A percentile compares a stretch with the other conserved stretches of the same genome.
phyloP scores from a whole-genome alignment of 2,113 vertebrate species.

The Pao palembangensis region DNA sequence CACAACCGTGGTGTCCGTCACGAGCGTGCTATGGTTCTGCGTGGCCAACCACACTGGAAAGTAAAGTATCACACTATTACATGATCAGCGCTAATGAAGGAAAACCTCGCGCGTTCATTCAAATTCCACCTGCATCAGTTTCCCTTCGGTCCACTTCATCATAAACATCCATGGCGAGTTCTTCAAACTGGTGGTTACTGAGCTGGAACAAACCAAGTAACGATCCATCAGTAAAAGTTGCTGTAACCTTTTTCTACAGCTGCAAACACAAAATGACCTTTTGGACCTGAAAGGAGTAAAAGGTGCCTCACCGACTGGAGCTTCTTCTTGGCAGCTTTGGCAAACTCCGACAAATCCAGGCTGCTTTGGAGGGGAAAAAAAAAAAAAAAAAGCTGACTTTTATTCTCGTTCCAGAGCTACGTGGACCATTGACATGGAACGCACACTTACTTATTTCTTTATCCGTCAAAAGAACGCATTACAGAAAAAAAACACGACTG shows the following conservation, averaged over 20 bases:
- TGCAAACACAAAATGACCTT: neutral
- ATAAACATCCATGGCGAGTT: constrained; percentile 98
- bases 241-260: neutral
- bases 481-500: constrained; percentile 39
- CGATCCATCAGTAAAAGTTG: neutral
- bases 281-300: neutral
- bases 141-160: constrained; percentile 98
- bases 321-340: constrained; percentile 98
- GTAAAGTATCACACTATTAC: accelerated
- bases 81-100: neutral
- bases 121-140: constrained; percentile 87
- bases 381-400: neutral
- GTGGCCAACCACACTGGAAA: constrained; percentile 91
- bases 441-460: constrained; percentile 73
- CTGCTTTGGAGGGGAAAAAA: constrained; percentile 82
- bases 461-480: constrained; percentile 62
- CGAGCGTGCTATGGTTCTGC: constrained; percentile 95
- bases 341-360: constrained; percentile 94
- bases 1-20: constrained; percentile 94
- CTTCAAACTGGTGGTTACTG: constrained; percentile 98
- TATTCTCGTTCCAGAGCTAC: neutral
- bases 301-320: constrained; percentile 89
- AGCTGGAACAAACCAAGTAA: constrained; percentile 71
- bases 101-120: neutral
- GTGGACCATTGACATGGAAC: neutral